Conservation (phyloP, 1,140 invertebrate genomes). For the Anadara kagoshimensis region DNA sequence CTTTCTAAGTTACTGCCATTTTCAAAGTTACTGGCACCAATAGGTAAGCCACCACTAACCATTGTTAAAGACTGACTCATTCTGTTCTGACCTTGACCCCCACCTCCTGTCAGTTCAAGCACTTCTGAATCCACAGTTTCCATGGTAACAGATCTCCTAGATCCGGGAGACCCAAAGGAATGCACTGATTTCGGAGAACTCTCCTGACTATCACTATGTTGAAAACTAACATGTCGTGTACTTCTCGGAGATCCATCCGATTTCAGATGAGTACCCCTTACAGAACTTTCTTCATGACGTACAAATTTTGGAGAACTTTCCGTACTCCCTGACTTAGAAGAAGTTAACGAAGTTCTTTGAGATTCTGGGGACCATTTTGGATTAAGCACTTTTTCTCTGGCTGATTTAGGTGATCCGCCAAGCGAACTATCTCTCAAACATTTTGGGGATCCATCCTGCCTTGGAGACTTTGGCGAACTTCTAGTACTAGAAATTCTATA, state of each 20-base stretch:
- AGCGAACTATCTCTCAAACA: slow-evolving; percentile 15
- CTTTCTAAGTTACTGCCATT: slow-evolving; percentile 43
- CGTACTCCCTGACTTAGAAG: background rate
- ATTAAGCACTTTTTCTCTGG: slow-evolving; percentile 8
- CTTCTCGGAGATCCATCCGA: slow-evolving; percentile 14
- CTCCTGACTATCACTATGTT: slow-evolving; percentile 31
- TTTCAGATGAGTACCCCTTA: slow-evolving; percentile 13
- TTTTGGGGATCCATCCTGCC: slow-evolving; percentile 33
- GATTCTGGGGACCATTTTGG: slow-evolving; percentile 32
- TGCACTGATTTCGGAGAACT: slow-evolving; percentile 9
- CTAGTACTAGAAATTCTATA: slow-evolving; percentile 25
- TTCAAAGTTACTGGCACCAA: slow-evolving; percentile 15
- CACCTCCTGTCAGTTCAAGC: background rate
- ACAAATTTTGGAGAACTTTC: slow-evolving; percentile 46
- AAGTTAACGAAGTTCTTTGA: background rate
- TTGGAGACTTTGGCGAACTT: slow-evolving; percentile 37
- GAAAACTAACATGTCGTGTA: slow-evolving; percentile 20
- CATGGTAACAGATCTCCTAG: slow-evolving; percentile 1
- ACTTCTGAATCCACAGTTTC: background rate
- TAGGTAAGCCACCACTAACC: background rate
- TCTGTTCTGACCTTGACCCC: background rate
- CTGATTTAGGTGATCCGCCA: slow-evolving; percentile 24
- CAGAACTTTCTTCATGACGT: slow-evolving; percentile 26
- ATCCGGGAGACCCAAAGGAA: slow-evolving; percentile 4
- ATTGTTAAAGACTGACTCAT: slow-evolving; percentile 21